Percentiles rank a stretch among this genome's conserved stretches.
These are phyloP conservation scores for Synodontis membranacea DNA, from an alignment of 2,113 vertebrate species.

Conservation along the genomic window DNA sequence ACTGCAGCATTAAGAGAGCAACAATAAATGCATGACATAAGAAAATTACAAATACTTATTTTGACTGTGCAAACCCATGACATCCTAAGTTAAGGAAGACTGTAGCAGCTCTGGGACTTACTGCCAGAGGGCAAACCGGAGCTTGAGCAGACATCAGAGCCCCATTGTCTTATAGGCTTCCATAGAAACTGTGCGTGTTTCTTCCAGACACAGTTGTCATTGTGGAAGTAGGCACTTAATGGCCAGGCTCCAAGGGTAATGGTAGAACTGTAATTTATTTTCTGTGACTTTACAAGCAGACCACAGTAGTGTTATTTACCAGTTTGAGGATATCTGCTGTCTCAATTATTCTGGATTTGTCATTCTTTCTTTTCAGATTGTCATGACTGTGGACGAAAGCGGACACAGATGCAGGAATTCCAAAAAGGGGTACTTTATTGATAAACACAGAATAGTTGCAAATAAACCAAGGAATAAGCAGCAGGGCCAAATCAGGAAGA, in stretches of 20 bases:
- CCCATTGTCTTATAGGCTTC: neutral
- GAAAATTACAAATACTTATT: neutral
- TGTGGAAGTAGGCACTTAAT: slow-evolving; percentile 10
- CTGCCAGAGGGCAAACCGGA: neutral
- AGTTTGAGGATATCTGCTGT: slow-evolving; percentile 8
- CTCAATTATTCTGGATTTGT: neutral
- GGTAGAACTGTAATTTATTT: slow-evolving; percentile 6
- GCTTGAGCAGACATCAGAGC: neutral
- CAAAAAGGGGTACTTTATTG: too few relatives aligned
- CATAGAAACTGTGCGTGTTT: slow-evolving; percentile 13
- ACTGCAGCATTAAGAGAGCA: neutral
- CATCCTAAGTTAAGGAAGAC: neutral
- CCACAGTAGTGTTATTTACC: neutral
- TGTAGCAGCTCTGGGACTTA: neutral
- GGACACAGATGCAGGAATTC: too few relatives aligned
- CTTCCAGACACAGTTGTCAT: slow-evolving; percentile 13
- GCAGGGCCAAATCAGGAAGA: too few relatives aligned
- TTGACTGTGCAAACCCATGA: neutral
- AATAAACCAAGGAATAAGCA: too few relatives aligned
- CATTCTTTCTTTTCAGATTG: neutral
- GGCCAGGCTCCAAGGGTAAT: neutral
- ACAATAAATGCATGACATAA: neutral
- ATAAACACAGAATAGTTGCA: too few relatives aligned
- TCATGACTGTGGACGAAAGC: too few relatives aligned
- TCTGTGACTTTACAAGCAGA: neutral